Evolutionary conservation across 2,113 vertebrate species (phyloP).

Genomic region (mouse (Mus musculus)): DNA sequence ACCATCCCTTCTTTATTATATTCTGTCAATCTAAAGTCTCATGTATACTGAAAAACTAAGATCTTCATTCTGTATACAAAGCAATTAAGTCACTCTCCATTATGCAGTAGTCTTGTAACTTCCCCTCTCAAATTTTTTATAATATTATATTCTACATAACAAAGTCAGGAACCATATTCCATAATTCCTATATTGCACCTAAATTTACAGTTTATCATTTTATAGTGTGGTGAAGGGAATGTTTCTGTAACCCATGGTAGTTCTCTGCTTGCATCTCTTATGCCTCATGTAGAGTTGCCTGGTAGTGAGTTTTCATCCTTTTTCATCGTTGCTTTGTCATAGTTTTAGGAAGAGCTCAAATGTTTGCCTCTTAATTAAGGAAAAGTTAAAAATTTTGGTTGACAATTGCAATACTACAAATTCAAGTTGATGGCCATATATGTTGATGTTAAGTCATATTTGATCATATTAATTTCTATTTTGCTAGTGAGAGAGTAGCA

Average conservation of each 20-base stretch:
- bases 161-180: background rate
- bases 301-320: background rate
- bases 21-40: background rate
- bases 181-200: background rate
- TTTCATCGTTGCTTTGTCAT: background rate
- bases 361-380: background rate
- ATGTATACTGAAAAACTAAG: background rate
- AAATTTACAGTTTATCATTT: background rate
- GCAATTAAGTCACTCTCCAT: background rate
- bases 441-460: background rate
- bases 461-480: background rate
- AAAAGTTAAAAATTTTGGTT: background rate
- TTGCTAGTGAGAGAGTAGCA: fast-evolving
- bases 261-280: background rate
- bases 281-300: background rate
- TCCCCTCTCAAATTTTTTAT: background rate
- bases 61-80: background rate
- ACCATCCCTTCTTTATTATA: background rate
- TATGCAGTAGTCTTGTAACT: background rate
- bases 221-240: background rate
- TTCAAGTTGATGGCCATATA: background rate
- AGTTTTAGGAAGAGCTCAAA: background rate
- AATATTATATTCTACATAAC: background rate
- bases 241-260: background rate
- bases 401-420: background rate